These are phyloP conservation scores for Lissocephala sabroskyi DNA, from an alignment of 2,888 invertebrate genomes.

Conservation along the genomic window DNA sequence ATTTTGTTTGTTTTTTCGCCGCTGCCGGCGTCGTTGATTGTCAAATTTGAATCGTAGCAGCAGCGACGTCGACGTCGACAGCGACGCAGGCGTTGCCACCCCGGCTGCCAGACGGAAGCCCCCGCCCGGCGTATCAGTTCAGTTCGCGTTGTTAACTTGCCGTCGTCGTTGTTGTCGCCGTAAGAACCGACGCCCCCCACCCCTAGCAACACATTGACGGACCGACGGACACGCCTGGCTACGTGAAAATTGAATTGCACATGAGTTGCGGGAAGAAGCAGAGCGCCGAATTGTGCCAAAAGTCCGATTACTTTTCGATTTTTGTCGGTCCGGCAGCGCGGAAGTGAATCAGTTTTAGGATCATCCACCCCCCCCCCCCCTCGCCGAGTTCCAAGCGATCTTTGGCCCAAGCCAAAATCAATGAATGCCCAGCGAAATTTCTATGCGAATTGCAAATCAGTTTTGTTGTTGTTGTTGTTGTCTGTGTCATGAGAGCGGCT, in stretches of 20 bases:
- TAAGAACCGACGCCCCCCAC: too few species aligned
- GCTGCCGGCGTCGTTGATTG: constrained; percentile 37
- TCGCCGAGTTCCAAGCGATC: too few species aligned
- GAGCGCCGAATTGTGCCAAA: not conserved
- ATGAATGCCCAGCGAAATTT: too few species aligned
- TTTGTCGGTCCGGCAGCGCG: constrained; percentile 22
- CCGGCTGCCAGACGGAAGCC: not conserved
- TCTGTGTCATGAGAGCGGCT: not conserved
- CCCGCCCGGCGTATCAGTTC: constrained; percentile 9
- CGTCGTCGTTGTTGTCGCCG: constrained; percentile 19
- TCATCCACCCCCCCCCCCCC: too few species aligned
- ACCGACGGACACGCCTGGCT: constrained; percentile 1
- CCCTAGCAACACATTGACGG: constrained; percentile 12
- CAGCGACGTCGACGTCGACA: not conserved
- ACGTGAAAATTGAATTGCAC: constrained; percentile 14
- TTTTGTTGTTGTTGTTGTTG: too few species aligned
- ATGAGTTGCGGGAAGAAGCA: constrained; percentile 13
- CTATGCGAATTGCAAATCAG: too few species aligned
- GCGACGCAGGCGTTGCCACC: not conserved
- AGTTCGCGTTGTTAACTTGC: constrained; percentile 55
- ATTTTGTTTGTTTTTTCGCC: constrained; percentile 45
- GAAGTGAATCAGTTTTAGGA: constrained; percentile 17
- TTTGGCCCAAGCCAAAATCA: too few species aligned
- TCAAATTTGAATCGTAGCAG: constrained; percentile 49
- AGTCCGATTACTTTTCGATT: constrained; percentile 42